Evolutionary conservation across 2,797 vertebrate genomes (phyloP), one percentile per base, ranked within the genome.

Genomic region (Sandelia bainsii): DNA sequence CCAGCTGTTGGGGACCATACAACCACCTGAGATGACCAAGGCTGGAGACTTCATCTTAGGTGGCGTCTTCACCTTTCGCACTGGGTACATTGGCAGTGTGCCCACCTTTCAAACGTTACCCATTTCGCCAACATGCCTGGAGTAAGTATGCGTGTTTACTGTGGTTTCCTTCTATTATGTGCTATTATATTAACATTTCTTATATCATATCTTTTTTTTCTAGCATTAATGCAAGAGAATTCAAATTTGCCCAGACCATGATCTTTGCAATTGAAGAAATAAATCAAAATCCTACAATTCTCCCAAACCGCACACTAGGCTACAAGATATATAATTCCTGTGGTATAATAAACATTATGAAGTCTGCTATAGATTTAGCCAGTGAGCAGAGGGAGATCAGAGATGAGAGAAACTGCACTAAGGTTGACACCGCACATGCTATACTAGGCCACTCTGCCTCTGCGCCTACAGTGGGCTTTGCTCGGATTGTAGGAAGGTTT

Each of bases 401-500:
- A 64, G 49, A 77, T 23, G 77, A 72, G 51, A 75, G 87, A 84
- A 75, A 80, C 62, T 95, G 94, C 69, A 85, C 80, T 3, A 83
- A 87, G 72, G 57, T 62, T 42, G 80, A 88, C 17, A 83, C 86
- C 1, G 91, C 93, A 22, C 91, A 91, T 61, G 93, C 91, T n/a
- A 92, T 95, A 25, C 65, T 95, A 54, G 94, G 94, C 23, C 94
- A 95, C 81, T 95, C 94, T 40, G 94, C 92, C 70, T 95, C 94
- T 51, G 90, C 82, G 45, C 94, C 94, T 42, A 95, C 93, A 17
- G 93, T 95, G 64, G 90, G 86, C 45, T 87, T 95, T 82, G 87
- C 93, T 49, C 86, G 81, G 40, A 86, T 91, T 59, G 78, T 93
- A 37, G 94, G 93, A 79, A 81, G 85, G 49, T 95, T 95, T 84